Conservation (phyloP, 2,113 vertebrate species). For the Platysteira castanea region DNA sequence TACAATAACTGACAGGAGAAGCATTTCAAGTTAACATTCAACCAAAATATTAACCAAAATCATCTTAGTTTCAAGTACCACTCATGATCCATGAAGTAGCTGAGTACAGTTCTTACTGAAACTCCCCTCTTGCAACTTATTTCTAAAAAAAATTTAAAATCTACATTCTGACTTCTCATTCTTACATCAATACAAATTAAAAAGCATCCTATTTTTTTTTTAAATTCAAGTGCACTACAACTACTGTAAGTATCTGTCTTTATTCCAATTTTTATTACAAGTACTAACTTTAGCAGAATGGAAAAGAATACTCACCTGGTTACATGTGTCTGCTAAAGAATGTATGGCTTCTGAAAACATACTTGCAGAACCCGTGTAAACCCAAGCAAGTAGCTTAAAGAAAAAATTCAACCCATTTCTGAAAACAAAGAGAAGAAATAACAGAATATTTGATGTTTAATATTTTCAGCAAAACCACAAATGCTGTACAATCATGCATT, state of each 20-base stretch:
- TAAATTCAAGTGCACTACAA: background rate
- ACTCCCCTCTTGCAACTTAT: background rate
- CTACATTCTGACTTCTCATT: background rate
- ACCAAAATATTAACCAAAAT: background rate
- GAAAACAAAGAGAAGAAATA: conserved; percentile 45
- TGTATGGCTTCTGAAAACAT: conserved; percentile 99
- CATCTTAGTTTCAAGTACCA: background rate
- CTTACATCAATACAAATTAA: background rate
- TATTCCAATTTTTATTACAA: background rate
- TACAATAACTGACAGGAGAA: background rate
- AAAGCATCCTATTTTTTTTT: background rate
- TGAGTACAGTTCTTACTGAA: background rate
- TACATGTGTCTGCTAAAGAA: conserved; percentile 96
- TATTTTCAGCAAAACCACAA: background rate
- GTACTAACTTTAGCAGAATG: background rate
- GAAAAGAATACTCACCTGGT: conserved; percentile 79
- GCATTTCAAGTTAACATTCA: background rate
- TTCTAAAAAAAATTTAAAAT: background rate
- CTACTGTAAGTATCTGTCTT: background rate
- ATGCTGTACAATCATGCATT: background rate
- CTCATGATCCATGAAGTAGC: background rate
- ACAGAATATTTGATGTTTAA: background rate
- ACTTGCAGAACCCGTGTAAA: conserved; percentile 97
- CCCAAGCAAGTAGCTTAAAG: conserved; percentile 98
- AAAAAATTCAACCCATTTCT: conserved; percentile 98